Conservation (phyloP, 2,113 vertebrate genomes). For the Pelecanus crispus region DNA sequence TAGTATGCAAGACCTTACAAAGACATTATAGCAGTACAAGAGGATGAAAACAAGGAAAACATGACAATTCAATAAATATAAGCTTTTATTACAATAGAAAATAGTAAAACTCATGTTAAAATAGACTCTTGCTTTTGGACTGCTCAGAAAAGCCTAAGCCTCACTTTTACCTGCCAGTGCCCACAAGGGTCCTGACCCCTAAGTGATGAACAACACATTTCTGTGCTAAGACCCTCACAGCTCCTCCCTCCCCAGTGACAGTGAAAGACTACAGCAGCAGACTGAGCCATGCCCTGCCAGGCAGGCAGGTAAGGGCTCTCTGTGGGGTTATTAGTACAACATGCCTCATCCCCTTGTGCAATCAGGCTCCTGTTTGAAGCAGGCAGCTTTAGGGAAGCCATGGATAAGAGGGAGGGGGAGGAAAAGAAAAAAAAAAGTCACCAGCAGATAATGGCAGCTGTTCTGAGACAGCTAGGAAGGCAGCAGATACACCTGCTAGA, state of each 20-base stretch:
- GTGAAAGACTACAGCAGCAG: slow-evolving; percentile 45
- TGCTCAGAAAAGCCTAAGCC: slow-evolving; percentile 38
- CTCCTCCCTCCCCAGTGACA: slow-evolving; percentile 4
- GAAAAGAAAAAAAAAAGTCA: background rate
- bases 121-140: slow-evolving; percentile 52
- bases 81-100: slow-evolving; percentile 62
- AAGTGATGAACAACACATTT: background rate
- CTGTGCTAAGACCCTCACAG: background rate
- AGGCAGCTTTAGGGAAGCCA: background rate
- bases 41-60: background rate
- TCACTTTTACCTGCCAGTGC: background rate
- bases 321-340: background rate
- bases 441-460: background rate
- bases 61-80: slow-evolving; percentile 52
- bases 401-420: background rate
- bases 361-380: background rate
- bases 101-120: slow-evolving; percentile 62
- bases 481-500: background rate
- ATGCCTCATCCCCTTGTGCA: background rate
- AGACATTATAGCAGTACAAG: background rate
- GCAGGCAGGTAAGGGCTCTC: background rate
- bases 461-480: background rate
- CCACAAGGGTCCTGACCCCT: background rate
- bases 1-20: background rate
- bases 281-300: background rate